These are phyloP conservation scores for Tenebrosternarchus preto DNA, from an alignment of 2,113 vertebrate genomes.

Conservation along the genomic window DNA sequence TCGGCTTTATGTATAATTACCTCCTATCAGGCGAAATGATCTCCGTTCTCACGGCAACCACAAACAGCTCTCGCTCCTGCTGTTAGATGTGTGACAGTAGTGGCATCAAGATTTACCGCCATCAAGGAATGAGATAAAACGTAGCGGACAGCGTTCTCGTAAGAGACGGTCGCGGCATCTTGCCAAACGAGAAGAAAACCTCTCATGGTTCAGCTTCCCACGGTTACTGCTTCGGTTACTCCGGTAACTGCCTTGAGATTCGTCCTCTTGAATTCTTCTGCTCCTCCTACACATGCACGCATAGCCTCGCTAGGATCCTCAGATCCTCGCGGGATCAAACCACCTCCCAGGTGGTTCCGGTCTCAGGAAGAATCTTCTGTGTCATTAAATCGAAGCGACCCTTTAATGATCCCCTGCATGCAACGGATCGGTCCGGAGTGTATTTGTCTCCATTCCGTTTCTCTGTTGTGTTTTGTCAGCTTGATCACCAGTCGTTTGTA, in stretches of 20 bases:
- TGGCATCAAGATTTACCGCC: too few species aligned
- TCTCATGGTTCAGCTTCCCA: constrained; percentile 31
- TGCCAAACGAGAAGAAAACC: not conserved
- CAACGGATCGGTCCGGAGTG: constrained; percentile 22
- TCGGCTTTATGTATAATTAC: too few species aligned
- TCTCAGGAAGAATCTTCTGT: constrained; percentile 7
- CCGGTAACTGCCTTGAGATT: constrained; percentile 26
- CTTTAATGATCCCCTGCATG: constrained; percentile 44
- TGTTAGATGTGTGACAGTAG: too few species aligned
- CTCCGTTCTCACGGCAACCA: too few species aligned
- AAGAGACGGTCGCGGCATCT: too few species aligned
- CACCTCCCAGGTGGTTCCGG: constrained; percentile 19
- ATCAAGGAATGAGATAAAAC: too few species aligned
- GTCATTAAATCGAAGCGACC: constrained; percentile 42
- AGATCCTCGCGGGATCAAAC: not conserved
- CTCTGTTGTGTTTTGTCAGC: constrained; percentile 32
- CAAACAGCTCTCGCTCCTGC: too few species aligned
- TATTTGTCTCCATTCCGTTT: constrained; percentile 37
- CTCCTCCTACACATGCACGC: not conserved
- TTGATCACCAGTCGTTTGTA: constrained; percentile 29
- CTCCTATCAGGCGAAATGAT: too few species aligned
- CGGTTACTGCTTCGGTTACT: constrained; percentile 32
- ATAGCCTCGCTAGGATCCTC: too few species aligned
- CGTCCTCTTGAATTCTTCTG: constrained; percentile 5
- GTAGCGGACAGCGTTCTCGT: too few species aligned